A percentile compares a stretch with the other conserved stretches of the same genome.
These are phyloP conservation scores for Sinocyclocheilus grahami DNA, from an alignment of 2,113 vertebrate species.

Conservation along the genomic window DNA sequence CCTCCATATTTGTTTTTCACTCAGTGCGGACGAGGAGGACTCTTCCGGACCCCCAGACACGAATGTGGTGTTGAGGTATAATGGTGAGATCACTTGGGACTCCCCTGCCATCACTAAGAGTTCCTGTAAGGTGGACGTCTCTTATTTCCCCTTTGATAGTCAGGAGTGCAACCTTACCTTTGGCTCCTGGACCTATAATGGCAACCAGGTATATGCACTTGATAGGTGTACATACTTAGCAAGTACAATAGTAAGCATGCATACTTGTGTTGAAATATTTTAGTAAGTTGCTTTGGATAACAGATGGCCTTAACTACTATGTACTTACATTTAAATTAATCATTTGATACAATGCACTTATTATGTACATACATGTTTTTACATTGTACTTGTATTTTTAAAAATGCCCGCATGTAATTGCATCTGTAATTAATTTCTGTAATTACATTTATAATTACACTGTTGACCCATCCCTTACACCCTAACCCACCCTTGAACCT, in stretches of 20 bases:
- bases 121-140: conserved; percentile 93
- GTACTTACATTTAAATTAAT: too few relatives aligned
- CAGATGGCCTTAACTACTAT: too few relatives aligned
- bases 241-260: background rate
- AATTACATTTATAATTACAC: too few relatives aligned
- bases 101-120: conserved; percentile 96
- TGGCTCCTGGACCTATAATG: conserved; percentile 98
- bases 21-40: conserved; percentile 89
- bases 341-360: too few relatives aligned
- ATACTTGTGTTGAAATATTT: background rate
- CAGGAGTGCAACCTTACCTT: conserved; percentile 97
- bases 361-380: too few relatives aligned
- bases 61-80: conserved; percentile 91
- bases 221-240: background rate
- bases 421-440: too few relatives aligned
- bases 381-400: too few relatives aligned
- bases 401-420: too few relatives aligned
- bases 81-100: conserved; percentile 95
- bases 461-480: too few relatives aligned
- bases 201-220: conserved; percentile 83
- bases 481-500: too few relatives aligned
- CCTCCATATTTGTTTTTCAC: background rate
- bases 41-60: conserved; percentile 87
- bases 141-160: conserved; percentile 95
- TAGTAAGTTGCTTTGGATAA: background rate